A percentile compares a stretch with the other conserved stretches of the same genome.
Conservation (phyloP, 2,888 invertebrate species). For the Brachyptera risi region DNA sequence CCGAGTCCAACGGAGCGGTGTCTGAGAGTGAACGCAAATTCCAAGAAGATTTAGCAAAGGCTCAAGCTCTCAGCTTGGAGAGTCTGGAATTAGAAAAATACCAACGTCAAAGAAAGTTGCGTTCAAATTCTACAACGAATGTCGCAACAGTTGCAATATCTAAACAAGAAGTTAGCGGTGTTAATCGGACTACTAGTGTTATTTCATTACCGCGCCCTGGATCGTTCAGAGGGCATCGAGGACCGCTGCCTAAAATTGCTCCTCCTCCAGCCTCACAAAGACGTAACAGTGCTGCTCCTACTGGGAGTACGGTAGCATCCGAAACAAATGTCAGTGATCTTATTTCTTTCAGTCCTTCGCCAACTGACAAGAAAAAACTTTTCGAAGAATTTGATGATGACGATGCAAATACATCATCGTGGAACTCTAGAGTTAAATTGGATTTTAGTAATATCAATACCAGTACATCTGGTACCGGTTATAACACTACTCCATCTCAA, state of each 20-base stretch:
- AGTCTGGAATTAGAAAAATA: slow-evolving; percentile 80
- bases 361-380: slow-evolving; percentile 23
- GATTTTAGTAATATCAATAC: neutral
- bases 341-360: slow-evolving; percentile 31
- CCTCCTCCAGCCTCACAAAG: slow-evolving; percentile 38
- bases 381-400: neutral
- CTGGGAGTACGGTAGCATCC: slow-evolving; percentile 17
- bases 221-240: slow-evolving; percentile 43
- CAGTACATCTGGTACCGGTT: neutral
- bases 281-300: slow-evolving; percentile 36
- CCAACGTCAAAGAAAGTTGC: slow-evolving; percentile 56
- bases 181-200: too few species aligned
- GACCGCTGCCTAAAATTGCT: slow-evolving; percentile 36
- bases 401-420: neutral
- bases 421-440: neutral
- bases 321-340: slow-evolving; percentile 27
- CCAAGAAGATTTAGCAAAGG: slow-evolving; percentile 81
- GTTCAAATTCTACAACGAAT: neutral
- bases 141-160: neutral
- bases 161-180: slow-evolving; percentile 1
- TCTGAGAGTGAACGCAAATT: slow-evolving; percentile 74
- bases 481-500: neutral
- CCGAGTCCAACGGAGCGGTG: slow-evolving; percentile 1
- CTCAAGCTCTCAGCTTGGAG: slow-evolving; percentile 82
- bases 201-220: slow-evolving; percentile 58